Evolutionary conservation across 2,888 invertebrate species (phyloP).

Genomic region (Dascillus cervinus): DNA sequence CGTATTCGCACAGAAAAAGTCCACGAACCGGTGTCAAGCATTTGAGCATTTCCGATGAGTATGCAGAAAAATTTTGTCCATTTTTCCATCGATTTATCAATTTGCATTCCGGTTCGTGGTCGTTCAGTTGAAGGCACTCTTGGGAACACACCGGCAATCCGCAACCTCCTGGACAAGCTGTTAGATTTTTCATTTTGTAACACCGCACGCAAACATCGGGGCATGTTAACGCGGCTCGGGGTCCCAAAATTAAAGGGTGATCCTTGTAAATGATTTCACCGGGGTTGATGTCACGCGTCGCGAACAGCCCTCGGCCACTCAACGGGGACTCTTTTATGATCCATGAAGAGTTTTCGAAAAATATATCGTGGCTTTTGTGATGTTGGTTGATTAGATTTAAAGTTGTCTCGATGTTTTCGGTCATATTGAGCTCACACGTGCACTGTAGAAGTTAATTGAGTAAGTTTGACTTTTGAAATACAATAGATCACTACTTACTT

Average conservation of each 20-base stretch:
- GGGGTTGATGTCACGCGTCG: conserved; percentile 54
- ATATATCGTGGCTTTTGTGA: conserved; percentile 6
- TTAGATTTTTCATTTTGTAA: conserved; percentile 43
- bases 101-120: conserved; percentile 58
- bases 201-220: conserved; percentile 61
- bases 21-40: conserved; percentile 43
- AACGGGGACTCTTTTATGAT: conserved; percentile 51
- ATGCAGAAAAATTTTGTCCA: conserved; percentile 35
- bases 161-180: conserved; percentile 54
- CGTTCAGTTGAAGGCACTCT: conserved; percentile 51
- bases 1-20: conserved; percentile 39
- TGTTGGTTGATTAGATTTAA: conserved; percentile 7
- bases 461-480: no score
- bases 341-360: conserved; percentile 46
- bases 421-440: no score
- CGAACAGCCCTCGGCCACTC: conserved; percentile 66
- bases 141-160: conserved; percentile 62
- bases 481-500: no score
- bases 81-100: conserved; percentile 52
- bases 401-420: no score
- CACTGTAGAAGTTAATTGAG: no score
- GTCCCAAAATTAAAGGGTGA: conserved; percentile 61
- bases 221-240: conserved; percentile 48
- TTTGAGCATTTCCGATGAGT: conserved; percentile 38
- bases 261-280: conserved; percentile 68